Base-by-base conservation (phyloP, 2,888 invertebrate genomes). In the Lithosia quadra region DNA sequence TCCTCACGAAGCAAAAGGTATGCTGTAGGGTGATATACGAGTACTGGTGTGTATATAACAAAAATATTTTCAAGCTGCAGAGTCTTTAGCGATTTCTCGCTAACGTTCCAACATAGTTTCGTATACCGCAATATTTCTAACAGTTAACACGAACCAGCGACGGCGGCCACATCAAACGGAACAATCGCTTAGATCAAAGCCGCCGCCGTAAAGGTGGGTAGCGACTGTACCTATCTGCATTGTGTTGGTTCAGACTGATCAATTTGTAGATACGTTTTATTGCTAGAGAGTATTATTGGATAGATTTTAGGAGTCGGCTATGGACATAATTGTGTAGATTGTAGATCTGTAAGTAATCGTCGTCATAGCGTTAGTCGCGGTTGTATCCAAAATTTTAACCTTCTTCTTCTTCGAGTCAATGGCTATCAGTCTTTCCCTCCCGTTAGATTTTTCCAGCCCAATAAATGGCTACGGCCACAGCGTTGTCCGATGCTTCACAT, bases 111-210 rank as follows among this genome's bases (percentile, higher is more conserved):
- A 77, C 81, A 79, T 65, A 68, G 63, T 69, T 59, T 57, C 68
- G 89, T 89, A 88, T 88, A 87, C 85, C 81, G 87, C 88, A 89
- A 86, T 88, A 89, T 88, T 86, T 84, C 75, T 80, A 77, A 83
- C 81, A 82, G 82, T 79, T 83, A 89, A 92, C 91, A 88, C 83
- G 86, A 91, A 88, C 86, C 91, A 91, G 91, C 83, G 76, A 73
- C 78, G 74, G 74, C 81, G 80, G 78, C 77, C 77, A 86, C 86
- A 90, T 92, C 91, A 92, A 91, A 92, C 87, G 73, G 65, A 72
- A 36, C 66, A 63, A 66, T 66, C 63, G 66, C 62, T 62, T 58
- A 69, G 69, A 69, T 69, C 66, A 69, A 69, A 69, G 65, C 39
- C 67, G 76, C 80, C 82, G 84, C 83, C 82, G 84, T 84, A 79